Evolutionary conservation across 2,113 vertebrate genomes (phyloP).

Genomic region (Callorhinus ursinus): DNA sequence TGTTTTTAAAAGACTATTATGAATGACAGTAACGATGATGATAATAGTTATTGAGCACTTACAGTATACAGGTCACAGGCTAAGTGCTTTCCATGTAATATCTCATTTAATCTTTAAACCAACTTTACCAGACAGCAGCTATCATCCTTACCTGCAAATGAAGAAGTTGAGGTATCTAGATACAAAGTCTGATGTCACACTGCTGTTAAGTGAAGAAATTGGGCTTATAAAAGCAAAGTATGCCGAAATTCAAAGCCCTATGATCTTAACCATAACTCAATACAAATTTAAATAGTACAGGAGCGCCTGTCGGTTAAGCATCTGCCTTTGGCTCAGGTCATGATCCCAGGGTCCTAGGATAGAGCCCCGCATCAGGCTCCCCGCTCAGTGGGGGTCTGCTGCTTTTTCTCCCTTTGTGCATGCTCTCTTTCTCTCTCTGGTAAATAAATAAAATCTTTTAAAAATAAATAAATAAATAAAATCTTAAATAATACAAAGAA

Average conservation of each 20-base stretch:
- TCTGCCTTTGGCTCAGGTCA: neutral
- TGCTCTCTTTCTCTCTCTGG: too few relatives aligned
- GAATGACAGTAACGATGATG: neutral
- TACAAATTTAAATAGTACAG: neutral
- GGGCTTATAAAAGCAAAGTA: neutral
- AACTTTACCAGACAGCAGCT: slow-evolving; percentile 28
- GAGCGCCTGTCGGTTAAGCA: neutral
- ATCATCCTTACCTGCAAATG: neutral
- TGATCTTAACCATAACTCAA: slow-evolving; percentile 10
- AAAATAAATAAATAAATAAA: neutral
- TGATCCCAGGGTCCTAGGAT: neutral
- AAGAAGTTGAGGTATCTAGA: neutral
- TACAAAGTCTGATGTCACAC: neutral
- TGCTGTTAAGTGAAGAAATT: neutral
- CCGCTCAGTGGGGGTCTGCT: neutral
- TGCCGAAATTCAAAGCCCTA: neutral
- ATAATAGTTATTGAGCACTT: neutral
- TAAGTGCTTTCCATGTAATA: neutral
- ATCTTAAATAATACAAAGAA: slow-evolving; percentile 19
- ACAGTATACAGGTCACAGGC: neutral
- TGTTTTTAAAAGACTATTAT: slow-evolving; percentile 29
- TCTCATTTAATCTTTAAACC: slow-evolving; percentile 31
- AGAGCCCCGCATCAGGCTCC: neutral
- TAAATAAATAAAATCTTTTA: too few relatives aligned
- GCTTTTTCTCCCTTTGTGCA: neutral